Percentiles rank a stretch among this genome's conserved stretches.
Conservation (phyloP, 2,888 invertebrate genomes). For the Drosophila paramelanica region DNA sequence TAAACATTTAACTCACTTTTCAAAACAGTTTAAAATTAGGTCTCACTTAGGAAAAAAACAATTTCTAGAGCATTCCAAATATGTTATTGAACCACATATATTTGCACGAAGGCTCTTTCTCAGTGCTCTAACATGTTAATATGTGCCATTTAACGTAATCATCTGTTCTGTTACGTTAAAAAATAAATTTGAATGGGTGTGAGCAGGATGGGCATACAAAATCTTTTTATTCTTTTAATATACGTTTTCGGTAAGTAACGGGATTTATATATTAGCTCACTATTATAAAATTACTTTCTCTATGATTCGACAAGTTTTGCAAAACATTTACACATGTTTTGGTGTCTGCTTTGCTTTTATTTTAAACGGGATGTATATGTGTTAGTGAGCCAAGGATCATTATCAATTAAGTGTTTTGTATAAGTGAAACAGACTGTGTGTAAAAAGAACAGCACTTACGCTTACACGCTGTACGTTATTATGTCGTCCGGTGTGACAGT, state of each 20-base stretch:
- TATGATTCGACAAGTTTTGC: background rate
- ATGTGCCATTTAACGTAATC: background rate
- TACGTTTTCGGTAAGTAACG: background rate
- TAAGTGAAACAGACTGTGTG: background rate
- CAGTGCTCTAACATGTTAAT: conserved; percentile 6
- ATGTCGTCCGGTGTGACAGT: background rate
- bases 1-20: background rate
- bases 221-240: background rate
- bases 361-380: background rate
- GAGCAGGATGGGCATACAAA: background rate
- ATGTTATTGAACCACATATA: too few species aligned
- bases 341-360: background rate
- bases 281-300: too few species aligned
- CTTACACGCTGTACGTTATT: background rate
- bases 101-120: too few species aligned
- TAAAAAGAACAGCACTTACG: background rate
- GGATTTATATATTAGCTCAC: too few species aligned
- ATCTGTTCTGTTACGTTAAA: background rate
- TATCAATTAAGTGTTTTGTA: background rate
- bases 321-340: background rate
- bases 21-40: background rate
- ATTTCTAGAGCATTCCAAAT: background rate
- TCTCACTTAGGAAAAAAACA: too few species aligned
- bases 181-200: background rate
- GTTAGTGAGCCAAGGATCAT: background rate